Evolutionary conservation across 2,113 vertebrate species (phyloP), one percentile per base, ranked within the genome.

Genomic region (Ariopsis seemanni): DNA sequence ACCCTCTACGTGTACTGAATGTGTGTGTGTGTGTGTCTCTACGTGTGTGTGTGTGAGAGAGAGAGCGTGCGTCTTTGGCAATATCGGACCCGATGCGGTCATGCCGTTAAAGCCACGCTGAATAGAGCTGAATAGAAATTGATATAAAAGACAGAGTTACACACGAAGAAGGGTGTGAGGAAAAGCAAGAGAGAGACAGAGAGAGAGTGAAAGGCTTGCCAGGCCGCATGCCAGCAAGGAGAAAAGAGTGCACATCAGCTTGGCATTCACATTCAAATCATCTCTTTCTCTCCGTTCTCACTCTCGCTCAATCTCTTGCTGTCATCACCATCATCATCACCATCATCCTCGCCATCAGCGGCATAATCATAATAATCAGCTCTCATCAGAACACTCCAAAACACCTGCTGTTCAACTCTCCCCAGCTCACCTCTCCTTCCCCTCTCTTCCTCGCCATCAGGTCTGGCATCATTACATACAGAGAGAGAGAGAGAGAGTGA

Each of bases 351-450:
- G 87, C 85, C 80, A 93, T 91, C 89, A 90, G 89, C 85, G 90
- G 92, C 88, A 83, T 58, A 89, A 89, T 93, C 91, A 90, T 93
- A 91, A 88, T 88, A 90, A 88, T 91, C 91, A 85, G 86, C 87
- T 82, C 86, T 85, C 81, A 89, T 86, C 82, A 85, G 77, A 88
- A 82, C 83, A 86, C 86, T 87, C 71, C n/a, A 75, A 77, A 87
- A 90, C 87, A 86, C 83, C 85, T 87, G 90, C 91, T 90, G 90
- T 86, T 58, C 83, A 86, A 89, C 89, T 89, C 85, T 69, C 81
- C 55, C 67, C 81, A 27, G 52, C 83, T 86, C 87, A 85, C 82
- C 86, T 89, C 81, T 80, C 52, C 30, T 42, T 71, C 80, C 18
- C 60, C 52, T 74, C 48, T 81, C 17, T 48, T 53, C 42, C 82